Conservation (phyloP, 2,888 invertebrate species). For the Tetragonisca angustula region DNA sequence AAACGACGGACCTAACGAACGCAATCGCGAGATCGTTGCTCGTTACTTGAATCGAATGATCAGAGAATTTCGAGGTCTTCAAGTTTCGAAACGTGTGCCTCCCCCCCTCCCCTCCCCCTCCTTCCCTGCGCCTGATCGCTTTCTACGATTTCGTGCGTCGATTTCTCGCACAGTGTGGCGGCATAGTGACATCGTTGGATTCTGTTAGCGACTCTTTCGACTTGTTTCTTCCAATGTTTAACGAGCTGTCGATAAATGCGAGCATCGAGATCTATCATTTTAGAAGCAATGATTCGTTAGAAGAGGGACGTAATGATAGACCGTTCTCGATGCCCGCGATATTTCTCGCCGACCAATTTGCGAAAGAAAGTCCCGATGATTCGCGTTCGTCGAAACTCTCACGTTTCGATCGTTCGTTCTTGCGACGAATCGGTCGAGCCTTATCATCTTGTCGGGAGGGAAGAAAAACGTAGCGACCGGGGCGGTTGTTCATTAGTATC, state of each 20-base stretch:
- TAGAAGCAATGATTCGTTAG: conserved; percentile 58
- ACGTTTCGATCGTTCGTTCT: conserved; percentile 26
- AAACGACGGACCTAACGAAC: background rate
- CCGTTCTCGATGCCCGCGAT: conserved; percentile 34
- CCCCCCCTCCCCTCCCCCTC: too few species aligned
- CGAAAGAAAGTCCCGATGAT: conserved; percentile 43
- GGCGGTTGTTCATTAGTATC: conserved; percentile 43
- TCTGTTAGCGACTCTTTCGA: background rate
- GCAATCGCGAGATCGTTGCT: background rate
- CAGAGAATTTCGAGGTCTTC: background rate
- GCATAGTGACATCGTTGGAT: background rate
- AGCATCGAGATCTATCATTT: conserved; percentile 54
- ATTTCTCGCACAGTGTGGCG: background rate
- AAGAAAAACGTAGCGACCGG: conserved; percentile 21
- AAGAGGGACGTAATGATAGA: conserved; percentile 62
- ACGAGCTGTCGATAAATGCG: conserved; percentile 56
- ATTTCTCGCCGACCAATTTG: conserved; percentile 4
- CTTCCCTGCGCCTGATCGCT: too few species aligned
- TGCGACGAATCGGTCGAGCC: conserved; percentile 46
- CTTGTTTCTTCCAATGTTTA: conserved; percentile 35
- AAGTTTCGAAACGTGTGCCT: background rate
- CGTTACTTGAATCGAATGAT: background rate
- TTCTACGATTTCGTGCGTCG: background rate
- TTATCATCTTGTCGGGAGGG: conserved; percentile 28
- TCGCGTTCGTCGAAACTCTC: conserved; percentile 43